Evolutionary conservation across 2,888 invertebrate species (phyloP).

Genomic region (Ochropleura plecta): DNA sequence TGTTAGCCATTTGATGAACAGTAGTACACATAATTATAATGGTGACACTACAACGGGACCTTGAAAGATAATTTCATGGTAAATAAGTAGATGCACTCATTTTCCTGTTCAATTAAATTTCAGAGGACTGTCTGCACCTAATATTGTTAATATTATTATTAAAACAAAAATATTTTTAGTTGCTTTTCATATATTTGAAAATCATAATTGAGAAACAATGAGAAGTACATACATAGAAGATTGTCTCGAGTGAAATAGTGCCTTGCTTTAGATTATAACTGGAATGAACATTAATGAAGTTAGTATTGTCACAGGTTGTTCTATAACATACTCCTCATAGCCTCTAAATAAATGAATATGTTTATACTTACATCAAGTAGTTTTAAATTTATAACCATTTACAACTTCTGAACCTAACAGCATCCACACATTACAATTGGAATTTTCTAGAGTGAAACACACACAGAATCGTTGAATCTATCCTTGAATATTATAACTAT

Average conservation of each 20-base stretch:
- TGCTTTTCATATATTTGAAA: conserved; percentile 75
- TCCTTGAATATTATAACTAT: conserved; percentile 76
- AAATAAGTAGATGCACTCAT: conserved; percentile 69
- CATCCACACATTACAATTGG: conserved; percentile 84
- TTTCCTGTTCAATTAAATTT: conserved; percentile 82
- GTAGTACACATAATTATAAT: conserved; percentile 31
- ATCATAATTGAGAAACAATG: conserved; percentile 68
- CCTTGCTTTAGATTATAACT: conserved; percentile 47
- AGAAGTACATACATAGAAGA: conserved; percentile 68
- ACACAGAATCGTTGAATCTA: conserved; percentile 81
- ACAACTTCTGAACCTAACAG: conserved; percentile 83
- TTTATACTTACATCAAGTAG: conserved; percentile 70
- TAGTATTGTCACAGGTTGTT: conserved; percentile 70
- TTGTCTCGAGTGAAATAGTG: conserved; percentile 45
- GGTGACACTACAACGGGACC: conserved; percentile 64
- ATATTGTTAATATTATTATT: conserved; percentile 75
- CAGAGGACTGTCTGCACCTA: conserved; percentile 82
- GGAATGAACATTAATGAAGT: conserved; percentile 62
- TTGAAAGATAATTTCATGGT: conserved; percentile 73
- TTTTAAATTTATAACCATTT: conserved; percentile 71
- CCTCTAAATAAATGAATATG: conserved; percentile 70
- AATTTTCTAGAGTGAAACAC: conserved; percentile 82
- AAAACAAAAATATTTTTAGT: conserved; percentile 73
- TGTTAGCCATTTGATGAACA: conserved; percentile 56
- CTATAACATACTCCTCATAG: conserved; percentile 74